These are phyloP conservation scores for Nasonia longicornis DNA, from an alignment of 1,140 invertebrate species.

Conservation along the genomic window DNA sequence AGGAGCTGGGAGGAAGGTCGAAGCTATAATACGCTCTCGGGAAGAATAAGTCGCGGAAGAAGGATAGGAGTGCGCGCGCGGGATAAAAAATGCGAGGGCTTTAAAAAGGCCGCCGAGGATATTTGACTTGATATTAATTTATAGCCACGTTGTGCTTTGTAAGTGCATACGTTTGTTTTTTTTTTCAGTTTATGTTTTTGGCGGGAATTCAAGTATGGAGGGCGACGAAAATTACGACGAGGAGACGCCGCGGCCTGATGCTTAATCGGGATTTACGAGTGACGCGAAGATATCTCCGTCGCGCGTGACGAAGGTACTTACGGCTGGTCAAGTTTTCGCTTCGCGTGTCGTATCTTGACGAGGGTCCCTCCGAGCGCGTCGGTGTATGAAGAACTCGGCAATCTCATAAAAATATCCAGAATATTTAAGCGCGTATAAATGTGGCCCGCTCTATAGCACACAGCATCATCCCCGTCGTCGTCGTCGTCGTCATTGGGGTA, in stretches of 20 bases:
- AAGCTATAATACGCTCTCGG: not conserved
- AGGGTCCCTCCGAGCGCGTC: not conserved
- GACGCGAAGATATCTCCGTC: too few relatives aligned
- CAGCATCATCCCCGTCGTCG: not conserved
- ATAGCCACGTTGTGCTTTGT: slow-evolving; percentile 15
- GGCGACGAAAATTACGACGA: too few relatives aligned
- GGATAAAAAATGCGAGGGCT: slow-evolving; percentile 28
- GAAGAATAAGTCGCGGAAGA: not conserved
- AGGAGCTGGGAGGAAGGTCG: not conserved
- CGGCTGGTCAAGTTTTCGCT: too few relatives aligned
- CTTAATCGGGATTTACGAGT: too few relatives aligned
- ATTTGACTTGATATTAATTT: slow-evolving; percentile 44
- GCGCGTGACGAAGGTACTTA: too few relatives aligned
- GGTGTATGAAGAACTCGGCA: not conserved
- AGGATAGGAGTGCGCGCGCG: not conserved
- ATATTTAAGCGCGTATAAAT: not conserved
- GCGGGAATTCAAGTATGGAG: not conserved
- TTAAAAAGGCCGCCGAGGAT: not conserved
- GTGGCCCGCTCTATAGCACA: not conserved
- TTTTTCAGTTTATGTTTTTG: not conserved
- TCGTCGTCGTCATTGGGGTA: not conserved
- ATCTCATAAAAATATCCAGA: not conserved
- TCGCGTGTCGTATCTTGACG: too few relatives aligned
- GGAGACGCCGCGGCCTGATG: too few relatives aligned
- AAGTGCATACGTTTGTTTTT: not conserved